Percentiles rank a stretch among this genome's conserved stretches.
Evolutionary conservation across 2,113 vertebrate genomes (phyloP).

Genomic region (Eurystomus gularis): DNA sequence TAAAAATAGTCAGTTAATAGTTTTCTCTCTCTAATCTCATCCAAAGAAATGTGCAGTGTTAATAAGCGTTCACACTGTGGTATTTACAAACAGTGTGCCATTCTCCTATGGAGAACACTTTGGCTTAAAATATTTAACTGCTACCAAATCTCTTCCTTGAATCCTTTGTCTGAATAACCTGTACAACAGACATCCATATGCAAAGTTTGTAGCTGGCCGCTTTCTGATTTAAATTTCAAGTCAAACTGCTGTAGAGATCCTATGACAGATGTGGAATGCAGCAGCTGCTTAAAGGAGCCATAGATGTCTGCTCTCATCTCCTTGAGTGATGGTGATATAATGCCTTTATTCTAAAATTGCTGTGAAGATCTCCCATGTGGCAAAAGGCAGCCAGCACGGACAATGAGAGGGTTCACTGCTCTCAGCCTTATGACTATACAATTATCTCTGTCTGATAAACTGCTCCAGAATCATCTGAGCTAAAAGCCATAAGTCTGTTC

Average conservation of each 20-base stretch:
- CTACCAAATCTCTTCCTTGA: not conserved
- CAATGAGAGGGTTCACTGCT: not conserved
- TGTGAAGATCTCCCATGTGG: not conserved
- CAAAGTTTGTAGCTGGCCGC: not conserved
- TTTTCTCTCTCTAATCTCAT: not conserved
- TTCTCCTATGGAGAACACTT: not conserved
- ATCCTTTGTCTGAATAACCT: not conserved
- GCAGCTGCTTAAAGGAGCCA: not conserved
- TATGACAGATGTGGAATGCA: not conserved
- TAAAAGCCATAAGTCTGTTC: not conserved
- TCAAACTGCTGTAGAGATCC: not conserved
- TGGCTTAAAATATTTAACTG: not conserved
- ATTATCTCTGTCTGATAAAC: not conserved
- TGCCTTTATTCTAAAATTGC: conserved; percentile 10
- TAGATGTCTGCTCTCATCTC: not conserved
- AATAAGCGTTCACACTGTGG: not conserved
- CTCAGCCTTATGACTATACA: not conserved
- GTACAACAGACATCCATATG: not conserved
- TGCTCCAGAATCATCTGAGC: not conserved
- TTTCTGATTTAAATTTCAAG: not conserved
- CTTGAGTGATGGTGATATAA: not conserved
- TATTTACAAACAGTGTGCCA: not conserved
- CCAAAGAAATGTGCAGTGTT: not conserved
- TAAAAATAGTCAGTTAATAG: not conserved
- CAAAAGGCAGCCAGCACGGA: not conserved